phyloP scores from a whole-genome alignment of 2,888 invertebrate species.

The Chrysolina oricalcia region DNA sequence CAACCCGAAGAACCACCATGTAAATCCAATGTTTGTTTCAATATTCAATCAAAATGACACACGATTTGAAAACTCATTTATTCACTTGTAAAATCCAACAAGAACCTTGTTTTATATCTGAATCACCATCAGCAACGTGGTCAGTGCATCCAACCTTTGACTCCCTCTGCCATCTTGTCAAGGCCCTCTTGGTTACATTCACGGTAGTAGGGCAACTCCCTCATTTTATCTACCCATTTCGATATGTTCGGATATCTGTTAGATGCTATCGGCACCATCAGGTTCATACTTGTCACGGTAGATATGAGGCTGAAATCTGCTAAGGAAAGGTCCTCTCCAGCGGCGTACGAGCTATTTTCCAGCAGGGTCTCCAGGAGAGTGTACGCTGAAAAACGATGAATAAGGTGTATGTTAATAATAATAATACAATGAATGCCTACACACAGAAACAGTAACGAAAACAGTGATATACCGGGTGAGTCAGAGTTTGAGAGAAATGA shows the following conservation, averaged over 20 bases:
- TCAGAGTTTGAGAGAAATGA: too few species aligned
- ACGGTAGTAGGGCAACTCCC: slow-evolving; percentile 57
- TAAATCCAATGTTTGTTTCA: too few species aligned
- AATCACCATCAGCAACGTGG: not conserved
- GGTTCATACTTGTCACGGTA: slow-evolving; percentile 52
- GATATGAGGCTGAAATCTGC: slow-evolving; percentile 58
- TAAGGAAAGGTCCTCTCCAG: slow-evolving; percentile 57
- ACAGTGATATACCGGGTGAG: too few species aligned
- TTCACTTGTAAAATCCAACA: too few species aligned
- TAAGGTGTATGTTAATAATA: not conserved
- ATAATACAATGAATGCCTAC: too few species aligned
- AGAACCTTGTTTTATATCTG: too few species aligned
- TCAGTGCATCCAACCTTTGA: slow-evolving; percentile 43
- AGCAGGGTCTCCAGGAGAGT: slow-evolving; percentile 69
- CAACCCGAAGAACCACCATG: too few species aligned
- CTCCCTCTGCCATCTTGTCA: slow-evolving; percentile 47
- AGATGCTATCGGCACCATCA: slow-evolving; percentile 69
- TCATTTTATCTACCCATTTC: slow-evolving; percentile 57
- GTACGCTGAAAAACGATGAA: slow-evolving; percentile 60
- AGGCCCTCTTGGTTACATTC: slow-evolving; percentile 57
- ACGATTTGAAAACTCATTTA: too few species aligned
- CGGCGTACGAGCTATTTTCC: slow-evolving; percentile 58
- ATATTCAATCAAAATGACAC: too few species aligned
- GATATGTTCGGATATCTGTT: slow-evolving; percentile 67
- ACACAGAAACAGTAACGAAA: too few species aligned